Evolutionary conservation across 2,888 invertebrate genomes (phyloP).

Genomic region (Rhodophaea formosa): DNA sequence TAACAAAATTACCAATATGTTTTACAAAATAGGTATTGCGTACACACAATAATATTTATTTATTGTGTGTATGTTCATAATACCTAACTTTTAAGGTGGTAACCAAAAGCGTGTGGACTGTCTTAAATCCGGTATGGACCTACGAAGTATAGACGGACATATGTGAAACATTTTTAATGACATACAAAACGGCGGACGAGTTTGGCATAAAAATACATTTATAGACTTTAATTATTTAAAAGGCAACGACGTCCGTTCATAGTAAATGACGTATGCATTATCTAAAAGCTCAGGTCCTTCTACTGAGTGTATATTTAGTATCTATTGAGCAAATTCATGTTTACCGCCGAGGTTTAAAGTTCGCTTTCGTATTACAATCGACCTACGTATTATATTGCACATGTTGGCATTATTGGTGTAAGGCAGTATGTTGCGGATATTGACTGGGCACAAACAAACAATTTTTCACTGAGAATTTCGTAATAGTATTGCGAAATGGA

Average conservation of each 20-base stretch:
- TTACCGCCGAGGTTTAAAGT: constrained; percentile 16
- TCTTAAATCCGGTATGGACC: no score
- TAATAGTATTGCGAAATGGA: no score
- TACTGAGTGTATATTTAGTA: constrained; percentile 35
- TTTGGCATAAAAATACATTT: no score
- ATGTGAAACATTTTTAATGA: no score
- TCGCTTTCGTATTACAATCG: not conserved
- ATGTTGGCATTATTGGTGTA: not conserved
- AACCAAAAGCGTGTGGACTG: no score
- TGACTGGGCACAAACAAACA: not conserved
- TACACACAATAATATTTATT: not conserved
- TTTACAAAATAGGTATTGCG: not conserved
- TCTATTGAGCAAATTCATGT: constrained; percentile 51
- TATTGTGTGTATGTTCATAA: no score
- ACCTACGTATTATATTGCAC: constrained; percentile 12
- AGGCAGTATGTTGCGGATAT: constrained; percentile 2
- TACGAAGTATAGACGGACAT: no score
- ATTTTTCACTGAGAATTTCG: no score
- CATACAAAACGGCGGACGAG: no score
- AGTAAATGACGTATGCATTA: constrained; percentile 1
- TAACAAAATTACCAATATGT: not conserved
- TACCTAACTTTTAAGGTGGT: no score
- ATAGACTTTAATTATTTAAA: not conserved
- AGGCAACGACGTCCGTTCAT: constrained; percentile 1
- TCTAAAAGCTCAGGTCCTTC: constrained; percentile 51